These are phyloP conservation scores for Noctua janthina DNA, from an alignment of 2,888 invertebrate genomes.

Conservation along the genomic window DNA sequence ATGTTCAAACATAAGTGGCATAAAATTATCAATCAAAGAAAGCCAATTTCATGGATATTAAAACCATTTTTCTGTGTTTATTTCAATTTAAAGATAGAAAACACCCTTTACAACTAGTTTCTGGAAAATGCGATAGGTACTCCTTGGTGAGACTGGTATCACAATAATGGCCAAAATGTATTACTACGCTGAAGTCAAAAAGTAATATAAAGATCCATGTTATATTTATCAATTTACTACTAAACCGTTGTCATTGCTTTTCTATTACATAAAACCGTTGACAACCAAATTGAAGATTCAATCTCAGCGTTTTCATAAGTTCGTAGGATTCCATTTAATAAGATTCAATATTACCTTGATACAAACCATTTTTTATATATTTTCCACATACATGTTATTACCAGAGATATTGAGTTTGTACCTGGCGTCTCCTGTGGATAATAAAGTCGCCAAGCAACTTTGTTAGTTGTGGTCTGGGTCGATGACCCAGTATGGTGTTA, in stretches of 20 bases:
- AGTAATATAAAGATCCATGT: neutral
- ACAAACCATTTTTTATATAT: constrained; percentile 26
- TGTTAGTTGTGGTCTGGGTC: constrained; percentile 5
- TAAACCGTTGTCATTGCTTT: neutral
- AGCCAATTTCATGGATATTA: too few species aligned
- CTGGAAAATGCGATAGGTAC: neutral
- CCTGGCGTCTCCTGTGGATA: constrained; percentile 15
- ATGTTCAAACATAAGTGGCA: too few species aligned
- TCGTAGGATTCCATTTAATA: constrained; percentile 24
- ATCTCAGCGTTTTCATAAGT: constrained; percentile 23
- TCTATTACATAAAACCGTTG: neutral
- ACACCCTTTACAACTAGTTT: too few species aligned
- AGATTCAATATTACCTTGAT: constrained; percentile 25
- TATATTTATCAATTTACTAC: neutral
- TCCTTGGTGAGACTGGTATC: neutral
- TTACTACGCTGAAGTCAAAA: neutral
- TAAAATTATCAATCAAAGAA: too few species aligned
- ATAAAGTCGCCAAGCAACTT: constrained; percentile 34
- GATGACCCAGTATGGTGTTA: neutral
- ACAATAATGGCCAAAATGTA: neutral
- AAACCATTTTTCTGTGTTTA: too few species aligned
- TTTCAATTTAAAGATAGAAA: too few species aligned
- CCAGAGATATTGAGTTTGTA: constrained; percentile 49
- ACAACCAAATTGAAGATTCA: constrained; percentile 26
- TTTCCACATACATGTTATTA: constrained; percentile 39